Conservation (phyloP, 37 sponge, comb jelly and placozoan species). For the Haliclona indistincta region DNA sequence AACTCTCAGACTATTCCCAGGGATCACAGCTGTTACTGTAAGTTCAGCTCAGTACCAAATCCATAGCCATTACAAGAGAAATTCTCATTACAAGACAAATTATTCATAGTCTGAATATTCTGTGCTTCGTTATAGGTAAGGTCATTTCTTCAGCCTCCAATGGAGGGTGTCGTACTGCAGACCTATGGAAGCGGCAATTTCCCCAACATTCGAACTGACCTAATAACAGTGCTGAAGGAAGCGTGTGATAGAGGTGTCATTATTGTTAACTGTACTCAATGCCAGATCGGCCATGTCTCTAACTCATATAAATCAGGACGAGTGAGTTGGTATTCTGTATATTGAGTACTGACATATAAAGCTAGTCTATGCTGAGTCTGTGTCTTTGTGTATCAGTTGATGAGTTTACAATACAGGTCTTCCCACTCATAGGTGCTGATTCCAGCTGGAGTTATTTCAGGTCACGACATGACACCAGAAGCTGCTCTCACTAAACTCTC, state of each 20-base stretch:
- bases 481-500: slow-evolving; percentile 97
- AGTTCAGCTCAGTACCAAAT: slow-evolving; percentile 11
- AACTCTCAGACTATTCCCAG: slow-evolving; percentile 91
- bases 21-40: slow-evolving; percentile 85
- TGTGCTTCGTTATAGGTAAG: slow-evolving; percentile 40
- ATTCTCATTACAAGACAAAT: neutral
- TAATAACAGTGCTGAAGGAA: slow-evolving; percentile 64
- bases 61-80: neutral
- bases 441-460: slow-evolving; percentile 81
- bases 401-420: neutral
- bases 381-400: neutral
- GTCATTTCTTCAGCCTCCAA: slow-evolving; percentile 90
- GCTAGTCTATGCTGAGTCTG: too few relatives aligned
- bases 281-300: slow-evolving; percentile 75
- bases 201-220: slow-evolving; percentile 46
- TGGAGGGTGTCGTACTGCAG: slow-evolving; percentile 89
- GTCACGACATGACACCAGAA: slow-evolving; percentile 97
- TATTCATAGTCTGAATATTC: neutral
- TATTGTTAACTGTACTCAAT: slow-evolving; percentile 94
- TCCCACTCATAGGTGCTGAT: slow-evolving; percentile 56
- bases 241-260: slow-evolving; percentile 82
- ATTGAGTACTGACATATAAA: slow-evolving; percentile 1
- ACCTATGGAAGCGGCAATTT: slow-evolving; percentile 94
- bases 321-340: slow-evolving; percentile 31
- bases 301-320: slow-evolving; percentile 79